phyloP scores from a whole-genome alignment of 1,140 invertebrate species.

The Trichomalopsis sarcophagae region DNA sequence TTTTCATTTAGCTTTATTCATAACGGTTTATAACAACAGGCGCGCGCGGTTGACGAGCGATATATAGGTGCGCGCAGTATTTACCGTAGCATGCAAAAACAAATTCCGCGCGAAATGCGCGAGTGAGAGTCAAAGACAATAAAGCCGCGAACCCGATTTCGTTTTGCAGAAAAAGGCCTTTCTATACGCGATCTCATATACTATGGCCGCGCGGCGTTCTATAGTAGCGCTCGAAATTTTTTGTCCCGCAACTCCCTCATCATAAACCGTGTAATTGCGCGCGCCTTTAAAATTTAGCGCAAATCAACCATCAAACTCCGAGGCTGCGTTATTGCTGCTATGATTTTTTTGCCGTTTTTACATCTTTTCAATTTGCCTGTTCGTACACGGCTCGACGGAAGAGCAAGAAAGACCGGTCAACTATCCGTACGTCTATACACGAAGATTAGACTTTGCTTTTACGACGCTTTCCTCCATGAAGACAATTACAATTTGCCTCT shows the following conservation, averaged over 20 bases:
- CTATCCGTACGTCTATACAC: not conserved
- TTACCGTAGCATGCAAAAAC: not conserved
- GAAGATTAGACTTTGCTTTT: not conserved
- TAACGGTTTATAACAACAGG: not conserved
- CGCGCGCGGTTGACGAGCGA: not conserved
- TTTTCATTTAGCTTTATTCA: not conserved
- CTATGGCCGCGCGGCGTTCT: not conserved
- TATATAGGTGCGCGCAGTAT: not conserved
- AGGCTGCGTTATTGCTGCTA: too few species aligned
- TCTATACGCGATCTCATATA: not conserved
- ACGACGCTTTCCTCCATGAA: not conserved
- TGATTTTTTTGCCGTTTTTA: not conserved
- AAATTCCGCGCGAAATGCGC: not conserved
- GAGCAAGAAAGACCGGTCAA: not conserved
- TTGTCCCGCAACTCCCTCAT: not conserved
- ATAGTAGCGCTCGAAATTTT: not conserved
- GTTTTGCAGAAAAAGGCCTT: constrained; percentile 14
- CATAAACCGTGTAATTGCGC: not conserved
- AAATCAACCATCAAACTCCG: not conserved
- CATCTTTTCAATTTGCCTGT: not conserved
- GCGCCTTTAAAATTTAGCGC: not conserved
- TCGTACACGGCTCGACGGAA: not conserved
- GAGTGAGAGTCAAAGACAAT: not conserved
- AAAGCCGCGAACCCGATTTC: not conserved
- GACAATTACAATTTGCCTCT: not conserved